Conservation (phyloP, 2,113 vertebrate genomes). For the Myrmecobius fasciatus region DNA sequence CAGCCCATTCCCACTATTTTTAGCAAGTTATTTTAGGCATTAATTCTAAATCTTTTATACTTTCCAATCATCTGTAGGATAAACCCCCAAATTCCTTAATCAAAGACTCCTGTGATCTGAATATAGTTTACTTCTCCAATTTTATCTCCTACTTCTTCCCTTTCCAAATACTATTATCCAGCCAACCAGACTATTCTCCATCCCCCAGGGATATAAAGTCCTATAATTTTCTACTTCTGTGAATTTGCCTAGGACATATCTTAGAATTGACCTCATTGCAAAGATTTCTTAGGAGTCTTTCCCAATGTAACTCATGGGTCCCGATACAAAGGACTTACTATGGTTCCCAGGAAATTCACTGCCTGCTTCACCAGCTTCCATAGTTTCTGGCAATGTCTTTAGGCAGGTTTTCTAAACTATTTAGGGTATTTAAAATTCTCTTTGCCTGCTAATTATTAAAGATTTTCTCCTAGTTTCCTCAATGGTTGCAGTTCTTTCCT, state of each 20-base stretch:
- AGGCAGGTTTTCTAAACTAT: background rate
- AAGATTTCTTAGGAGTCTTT: background rate
- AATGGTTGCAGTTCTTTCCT: background rate
- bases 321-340: background rate
- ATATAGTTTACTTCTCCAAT: background rate
- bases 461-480: background rate
- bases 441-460: background rate
- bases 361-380: background rate
- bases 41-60: background rate
- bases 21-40: background rate
- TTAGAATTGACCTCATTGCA: background rate
- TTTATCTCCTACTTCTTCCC: background rate
- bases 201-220: background rate
- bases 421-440: background rate
- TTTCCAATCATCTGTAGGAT: background rate
- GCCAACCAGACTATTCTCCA: background rate
- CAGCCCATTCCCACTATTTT: background rate
- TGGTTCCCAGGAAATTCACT: background rate
- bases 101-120: background rate
- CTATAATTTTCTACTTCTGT: background rate
- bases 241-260: background rate
- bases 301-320: background rate
- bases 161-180: background rate
- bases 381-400: background rate
- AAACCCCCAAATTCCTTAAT: background rate